Percentiles rank a stretch among this genome's conserved stretches.
Conservation (phyloP, 2,888 invertebrate species). For the Fragum whitleyi region DNA sequence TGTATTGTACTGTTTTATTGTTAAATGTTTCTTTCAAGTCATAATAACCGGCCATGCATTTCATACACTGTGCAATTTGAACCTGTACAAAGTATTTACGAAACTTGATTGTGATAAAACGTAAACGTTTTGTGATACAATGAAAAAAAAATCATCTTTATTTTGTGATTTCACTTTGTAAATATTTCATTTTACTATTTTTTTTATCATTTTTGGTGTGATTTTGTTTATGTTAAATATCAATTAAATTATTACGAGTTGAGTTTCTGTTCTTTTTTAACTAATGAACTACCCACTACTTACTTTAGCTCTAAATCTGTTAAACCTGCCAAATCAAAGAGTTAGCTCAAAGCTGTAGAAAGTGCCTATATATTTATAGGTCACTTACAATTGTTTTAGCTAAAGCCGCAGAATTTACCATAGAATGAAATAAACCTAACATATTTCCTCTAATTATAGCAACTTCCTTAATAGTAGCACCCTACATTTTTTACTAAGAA, state of each 20-base stretch:
- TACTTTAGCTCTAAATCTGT: no score
- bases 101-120: neutral
- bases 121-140: neutral
- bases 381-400: no score
- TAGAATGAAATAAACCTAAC: no score
- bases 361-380: no score
- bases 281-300: no score
- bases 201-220: neutral
- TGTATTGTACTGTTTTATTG: no score
- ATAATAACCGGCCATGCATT: constrained; percentile 21
- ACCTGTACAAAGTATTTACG: constrained; percentile 20
- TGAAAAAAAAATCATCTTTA: constrained; percentile 3
- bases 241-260: constrained; percentile 1
- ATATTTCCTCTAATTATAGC: no score
- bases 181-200: constrained; percentile 8
- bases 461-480: no score
- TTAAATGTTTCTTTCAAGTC: neutral
- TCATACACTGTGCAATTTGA: constrained; percentile 24
- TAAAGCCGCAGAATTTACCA: no score
- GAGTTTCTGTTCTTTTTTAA: neutral
- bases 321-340: no score
- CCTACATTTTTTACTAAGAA: no score
- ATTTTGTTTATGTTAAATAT: constrained; percentile 4
- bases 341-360: no score
- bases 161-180: constrained; percentile 16